Percentiles rank a stretch among this genome's conserved stretches.
Conservation (phyloP, 2,888 invertebrate species). For the Metalampra italica region DNA sequence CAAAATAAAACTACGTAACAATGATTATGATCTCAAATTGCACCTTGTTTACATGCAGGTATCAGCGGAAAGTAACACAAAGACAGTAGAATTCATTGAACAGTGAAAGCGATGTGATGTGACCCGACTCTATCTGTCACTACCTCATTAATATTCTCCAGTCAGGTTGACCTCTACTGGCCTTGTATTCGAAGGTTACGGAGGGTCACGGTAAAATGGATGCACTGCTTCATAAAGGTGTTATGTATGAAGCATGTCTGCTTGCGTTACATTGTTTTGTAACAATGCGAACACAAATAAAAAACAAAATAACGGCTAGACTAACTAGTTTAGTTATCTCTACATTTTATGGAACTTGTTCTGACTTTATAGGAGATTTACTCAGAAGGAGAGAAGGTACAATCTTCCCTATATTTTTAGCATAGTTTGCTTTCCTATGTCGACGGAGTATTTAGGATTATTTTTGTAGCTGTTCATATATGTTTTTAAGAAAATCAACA, state of each 20-base stretch:
- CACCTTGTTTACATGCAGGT: not conserved
- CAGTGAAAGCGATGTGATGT: conserved; percentile 38
- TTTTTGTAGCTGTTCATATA: too few species aligned
- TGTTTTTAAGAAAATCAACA: too few species aligned
- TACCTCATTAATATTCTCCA: conserved; percentile 21
- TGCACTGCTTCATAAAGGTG: conserved; percentile 13
- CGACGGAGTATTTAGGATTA: too few species aligned
- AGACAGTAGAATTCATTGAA: conserved; percentile 19
- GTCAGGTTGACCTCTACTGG: conserved; percentile 11
- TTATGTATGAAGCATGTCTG: conserved; percentile 10
- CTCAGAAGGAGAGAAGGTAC: too few species aligned
- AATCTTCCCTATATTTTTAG: too few species aligned
- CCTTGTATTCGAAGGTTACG: conserved; percentile 8
- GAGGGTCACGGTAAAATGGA: conserved; percentile 15
- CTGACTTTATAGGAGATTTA: too few species aligned
- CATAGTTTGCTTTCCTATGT: too few species aligned
- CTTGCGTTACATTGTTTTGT: conserved; percentile 1
- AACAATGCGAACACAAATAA: conserved; percentile 1
- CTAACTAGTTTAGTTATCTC: too few species aligned
- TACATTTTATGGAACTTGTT: too few species aligned
- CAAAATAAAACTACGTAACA: not conserved
- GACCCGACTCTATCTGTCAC: conserved; percentile 10
- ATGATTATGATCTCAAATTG: not conserved
- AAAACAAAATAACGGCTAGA: too few species aligned
- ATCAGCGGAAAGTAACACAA: conserved; percentile 9